Conservation (phyloP, 2,113 vertebrate genomes). For the Noctilio leporinus region DNA sequence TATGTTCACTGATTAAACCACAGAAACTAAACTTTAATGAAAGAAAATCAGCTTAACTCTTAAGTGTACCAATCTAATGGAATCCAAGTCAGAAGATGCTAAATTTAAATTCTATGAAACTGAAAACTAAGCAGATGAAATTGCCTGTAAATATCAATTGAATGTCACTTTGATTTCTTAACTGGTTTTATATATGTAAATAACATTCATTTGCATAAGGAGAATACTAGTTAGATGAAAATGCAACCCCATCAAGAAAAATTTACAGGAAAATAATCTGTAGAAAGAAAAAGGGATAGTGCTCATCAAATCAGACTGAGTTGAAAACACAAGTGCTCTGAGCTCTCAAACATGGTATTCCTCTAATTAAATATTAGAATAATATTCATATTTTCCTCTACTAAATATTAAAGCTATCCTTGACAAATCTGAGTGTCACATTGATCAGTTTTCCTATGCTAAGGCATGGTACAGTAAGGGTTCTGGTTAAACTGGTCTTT, state of each 20-base stretch:
- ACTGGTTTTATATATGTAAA: conserved; percentile 63
- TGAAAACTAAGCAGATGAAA: conserved; percentile 59
- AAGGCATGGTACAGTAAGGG: not conserved
- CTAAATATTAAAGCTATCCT: conserved; percentile 14
- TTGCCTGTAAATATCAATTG: conserved; percentile 68
- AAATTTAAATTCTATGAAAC: conserved; percentile 65
- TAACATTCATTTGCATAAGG: conserved; percentile 60
- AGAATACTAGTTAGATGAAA: conserved; percentile 61
- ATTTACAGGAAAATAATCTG: conserved; percentile 31
- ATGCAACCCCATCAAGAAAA: conserved; percentile 42
- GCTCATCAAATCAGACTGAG: not conserved
- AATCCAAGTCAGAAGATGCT: conserved; percentile 62
- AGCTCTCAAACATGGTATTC: not conserved
- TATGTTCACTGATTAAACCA: conserved; percentile 68
- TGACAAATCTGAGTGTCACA: not conserved
- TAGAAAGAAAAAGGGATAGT: conserved; percentile 8
- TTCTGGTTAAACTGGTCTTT: not conserved
- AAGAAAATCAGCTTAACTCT: conserved; percentile 74
- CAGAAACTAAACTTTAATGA: conserved; percentile 71
- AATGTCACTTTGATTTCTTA: conserved; percentile 65
- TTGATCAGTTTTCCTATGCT: not conserved
- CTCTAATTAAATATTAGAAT: conserved; percentile 20
- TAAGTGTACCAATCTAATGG: conserved; percentile 65
- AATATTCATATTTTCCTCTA: conserved; percentile 6
- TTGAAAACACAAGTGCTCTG: not conserved